Percentiles rank a stretch among this genome's conserved stretches.
Evolutionary conservation across 2,888 invertebrate species (phyloP).

Genomic region (Ormyrus labotus): DNA sequence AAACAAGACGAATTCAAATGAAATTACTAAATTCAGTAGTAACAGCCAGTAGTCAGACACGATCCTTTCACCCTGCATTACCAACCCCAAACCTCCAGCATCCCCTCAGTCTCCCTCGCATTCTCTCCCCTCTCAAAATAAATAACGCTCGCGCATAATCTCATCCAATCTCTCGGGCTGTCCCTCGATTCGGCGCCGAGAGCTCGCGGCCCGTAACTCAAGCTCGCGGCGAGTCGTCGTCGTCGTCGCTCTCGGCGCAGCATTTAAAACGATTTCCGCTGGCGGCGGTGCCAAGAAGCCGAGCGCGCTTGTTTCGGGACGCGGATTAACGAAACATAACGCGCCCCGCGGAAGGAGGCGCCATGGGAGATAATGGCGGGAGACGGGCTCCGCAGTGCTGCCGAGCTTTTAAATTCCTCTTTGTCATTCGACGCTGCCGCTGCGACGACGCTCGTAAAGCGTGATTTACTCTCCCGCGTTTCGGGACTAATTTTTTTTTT

Average conservation of each 20-base stretch:
- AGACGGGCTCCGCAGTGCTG: conserved; percentile 68
- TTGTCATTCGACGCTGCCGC: conserved; percentile 23
- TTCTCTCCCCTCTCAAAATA: not conserved
- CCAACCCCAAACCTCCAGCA: too few species aligned
- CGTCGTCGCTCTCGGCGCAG: conserved; percentile 73
- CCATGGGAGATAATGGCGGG: conserved; percentile 65
- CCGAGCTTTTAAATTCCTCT: conserved; percentile 34
- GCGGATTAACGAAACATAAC: conserved; percentile 76
- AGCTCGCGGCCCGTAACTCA: conserved; percentile 70
- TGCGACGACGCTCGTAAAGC: not conserved
- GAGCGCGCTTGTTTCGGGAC: conserved; percentile 71
- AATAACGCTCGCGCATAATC: conserved; percentile 25
- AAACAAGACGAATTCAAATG: too few species aligned
- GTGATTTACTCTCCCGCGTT: not conserved
- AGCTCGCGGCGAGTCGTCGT: conserved; percentile 61
- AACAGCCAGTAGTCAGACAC: too few species aligned
- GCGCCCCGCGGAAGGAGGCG: conserved; percentile 69
- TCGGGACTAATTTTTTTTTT: too few species aligned
- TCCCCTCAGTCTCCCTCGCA: not conserved
- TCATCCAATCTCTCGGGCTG: conserved; percentile 13
- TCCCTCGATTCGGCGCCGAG: not conserved
- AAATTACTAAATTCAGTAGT: too few species aligned
- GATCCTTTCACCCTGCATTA: too few species aligned
- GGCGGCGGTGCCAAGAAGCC: conserved; percentile 74
- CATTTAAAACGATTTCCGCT: conserved; percentile 76